These are phyloP conservation scores for Entomobrya proxima DNA, from an alignment of 2,888 invertebrate genomes.

Conservation along the genomic window DNA sequence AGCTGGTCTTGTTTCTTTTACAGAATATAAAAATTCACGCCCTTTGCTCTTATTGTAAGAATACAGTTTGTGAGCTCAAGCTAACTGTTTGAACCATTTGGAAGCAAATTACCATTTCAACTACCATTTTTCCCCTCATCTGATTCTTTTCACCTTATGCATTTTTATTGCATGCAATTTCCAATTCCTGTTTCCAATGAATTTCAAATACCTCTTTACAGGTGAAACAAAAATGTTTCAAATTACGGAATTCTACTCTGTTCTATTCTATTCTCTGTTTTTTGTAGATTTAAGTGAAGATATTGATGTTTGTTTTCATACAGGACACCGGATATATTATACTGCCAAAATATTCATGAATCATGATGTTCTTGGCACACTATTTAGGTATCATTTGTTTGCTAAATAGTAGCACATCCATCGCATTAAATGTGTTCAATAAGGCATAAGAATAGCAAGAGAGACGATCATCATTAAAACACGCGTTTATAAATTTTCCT, in stretches of 20 bases:
- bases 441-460: background rate
- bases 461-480: background rate
- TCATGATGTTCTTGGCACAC: background rate
- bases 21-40: slow-evolving; percentile 1
- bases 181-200: no score
- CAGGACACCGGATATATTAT: slow-evolving; percentile 7
- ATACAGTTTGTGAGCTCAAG: background rate
- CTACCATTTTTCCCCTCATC: background rate
- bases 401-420: background rate
- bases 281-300: no score
- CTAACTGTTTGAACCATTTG: no score
- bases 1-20: no score
- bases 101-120: slow-evolving; percentile 26
- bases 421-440: background rate
- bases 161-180: no score
- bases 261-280: no score
- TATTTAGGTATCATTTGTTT: background rate
- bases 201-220: no score
- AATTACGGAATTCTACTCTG: no score
- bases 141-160: no score
- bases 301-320: no score
- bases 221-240: no score
- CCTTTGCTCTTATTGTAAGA: background rate
- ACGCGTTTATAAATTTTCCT: background rate
- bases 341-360: background rate